Evolutionary conservation across 2,888 invertebrate genomes (phyloP), one percentile per base, ranked within the genome.

Genomic region (Eupithecia centaureata): DNA sequence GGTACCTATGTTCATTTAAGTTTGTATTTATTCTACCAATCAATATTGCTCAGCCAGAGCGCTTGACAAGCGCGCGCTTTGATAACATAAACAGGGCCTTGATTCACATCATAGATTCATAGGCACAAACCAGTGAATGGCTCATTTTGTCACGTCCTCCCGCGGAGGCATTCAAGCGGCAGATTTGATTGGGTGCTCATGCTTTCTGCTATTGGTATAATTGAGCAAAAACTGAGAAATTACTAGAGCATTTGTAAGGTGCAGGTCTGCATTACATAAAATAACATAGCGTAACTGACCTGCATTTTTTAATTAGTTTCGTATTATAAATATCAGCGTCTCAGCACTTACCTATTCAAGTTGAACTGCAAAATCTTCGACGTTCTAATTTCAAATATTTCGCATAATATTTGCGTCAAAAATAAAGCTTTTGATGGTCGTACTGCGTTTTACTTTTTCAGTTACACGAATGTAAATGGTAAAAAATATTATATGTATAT

Each of bases 101-200:
- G 57, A 32, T 32, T 22, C 12, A 57, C 18, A 30, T 12, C 56
- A 28, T 5, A 33, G 56, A 15, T 30, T 30, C 56, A 8, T 32
- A 33, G 32, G 30, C 57, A 33, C 15, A 22, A 27, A 13, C 32
- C 32, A 32, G 72, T 35, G 66, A 67, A 65, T 61, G 70, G 72
- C 30, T 35, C 68, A 62, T 73, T 75, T 67, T 65, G 71, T 73
- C 73, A 73, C 73, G 73, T 75, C 69, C 69, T 67, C 33, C 57
- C 42, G 57, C 63, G 68, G 60, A 71, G 65, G 68, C 71, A 67
- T 70, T 75, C 67, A 72, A 71, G 67, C 72, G 62, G 47, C 61
- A 72, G 75, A 75, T 70, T 75, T 71, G 71, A 73, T 73, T 75
- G 70, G 61, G 62, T 64, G 52, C 30, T 59, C 54, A 52, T 61